These are phyloP conservation scores for Eurois occulta DNA, from an alignment of 2,888 invertebrate genomes.

Conservation along the genomic window DNA sequence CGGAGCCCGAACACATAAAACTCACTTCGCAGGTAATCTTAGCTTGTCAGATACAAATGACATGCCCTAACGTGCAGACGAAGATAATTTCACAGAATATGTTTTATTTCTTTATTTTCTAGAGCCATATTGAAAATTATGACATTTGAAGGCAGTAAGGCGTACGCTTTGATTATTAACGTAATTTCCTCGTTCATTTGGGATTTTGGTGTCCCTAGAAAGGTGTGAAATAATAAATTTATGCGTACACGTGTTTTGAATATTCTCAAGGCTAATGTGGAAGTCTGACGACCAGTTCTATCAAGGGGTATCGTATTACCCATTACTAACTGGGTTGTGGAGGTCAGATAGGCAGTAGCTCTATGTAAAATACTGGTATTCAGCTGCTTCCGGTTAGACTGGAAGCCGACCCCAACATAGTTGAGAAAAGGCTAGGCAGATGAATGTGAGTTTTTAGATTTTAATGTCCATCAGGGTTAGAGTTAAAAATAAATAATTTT, in stretches of 20 bases:
- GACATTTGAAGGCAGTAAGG: constrained; percentile 18
- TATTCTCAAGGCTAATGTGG: not conserved
- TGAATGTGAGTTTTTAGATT: too few relatives aligned
- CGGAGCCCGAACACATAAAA: constrained; percentile 32
- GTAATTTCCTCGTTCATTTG: constrained; percentile 30
- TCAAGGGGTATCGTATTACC: not conserved
- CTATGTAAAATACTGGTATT: too few relatives aligned
- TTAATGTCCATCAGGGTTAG: too few relatives aligned
- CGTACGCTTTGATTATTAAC: constrained; percentile 35
- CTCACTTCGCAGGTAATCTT: constrained; percentile 62
- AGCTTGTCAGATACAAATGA: constrained; percentile 64
- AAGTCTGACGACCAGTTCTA: not conserved
- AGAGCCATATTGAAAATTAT: constrained; percentile 57
- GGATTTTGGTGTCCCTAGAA: not conserved
- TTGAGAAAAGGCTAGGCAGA: too few relatives aligned
- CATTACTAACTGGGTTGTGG: too few relatives aligned
- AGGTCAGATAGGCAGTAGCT: too few relatives aligned
- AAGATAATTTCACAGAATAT: constrained; percentile 58
- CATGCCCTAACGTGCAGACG: constrained; percentile 40
- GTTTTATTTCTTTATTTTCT: constrained; percentile 55
- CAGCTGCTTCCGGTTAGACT: too few relatives aligned
- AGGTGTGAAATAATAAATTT: constrained; percentile 32
- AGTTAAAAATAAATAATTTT: too few relatives aligned
- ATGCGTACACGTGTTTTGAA: constrained; percentile 26
- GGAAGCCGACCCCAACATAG: too few relatives aligned